Percentiles rank a stretch among this genome's conserved stretches.
Conservation (phyloP, 2,797 vertebrate species). For the Bucorvus abyssinicus region DNA sequence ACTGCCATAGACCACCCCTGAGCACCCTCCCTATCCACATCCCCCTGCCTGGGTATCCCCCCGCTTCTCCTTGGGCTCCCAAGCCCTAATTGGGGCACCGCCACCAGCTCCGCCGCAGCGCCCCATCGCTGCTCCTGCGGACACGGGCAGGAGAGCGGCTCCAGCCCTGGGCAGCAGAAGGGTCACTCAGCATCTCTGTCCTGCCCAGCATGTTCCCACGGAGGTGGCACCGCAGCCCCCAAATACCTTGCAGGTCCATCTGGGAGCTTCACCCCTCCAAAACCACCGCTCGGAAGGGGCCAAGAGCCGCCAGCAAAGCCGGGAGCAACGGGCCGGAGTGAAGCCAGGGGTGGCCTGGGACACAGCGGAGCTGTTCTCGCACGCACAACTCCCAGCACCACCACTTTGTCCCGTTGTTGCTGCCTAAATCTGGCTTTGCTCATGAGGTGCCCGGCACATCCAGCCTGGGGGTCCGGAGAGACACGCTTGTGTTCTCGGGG, state of each 20-base stretch:
- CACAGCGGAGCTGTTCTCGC: not conserved
- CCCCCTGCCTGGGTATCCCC: not conserved
- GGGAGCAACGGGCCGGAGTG: not conserved
- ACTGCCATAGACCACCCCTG: not conserved
- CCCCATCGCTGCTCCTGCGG: accelerated
- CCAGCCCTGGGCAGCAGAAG: accelerated
- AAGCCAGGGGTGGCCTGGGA: accelerated
- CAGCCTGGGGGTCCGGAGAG: not conserved
- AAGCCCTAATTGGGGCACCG: accelerated
- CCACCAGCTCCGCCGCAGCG: not conserved
- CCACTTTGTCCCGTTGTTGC: not conserved
- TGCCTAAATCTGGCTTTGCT: not conserved
- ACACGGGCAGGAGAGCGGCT: accelerated
- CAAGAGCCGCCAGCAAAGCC: not conserved
- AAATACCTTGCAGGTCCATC: not conserved
- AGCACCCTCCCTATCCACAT: not conserved
- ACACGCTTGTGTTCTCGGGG: not conserved
- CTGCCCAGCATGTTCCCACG: not conserved
- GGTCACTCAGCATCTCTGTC: accelerated
- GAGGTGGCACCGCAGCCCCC: not conserved
- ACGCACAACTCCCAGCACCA: not conserved
- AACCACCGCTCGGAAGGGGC: not conserved
- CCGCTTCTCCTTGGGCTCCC: not conserved
- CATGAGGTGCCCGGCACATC: accelerated
- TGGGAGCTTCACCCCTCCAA: accelerated